These are phyloP conservation scores for Dinocampus coccinellae DNA, from an alignment of 2,888 invertebrate genomes.

Conservation along the genomic window DNA sequence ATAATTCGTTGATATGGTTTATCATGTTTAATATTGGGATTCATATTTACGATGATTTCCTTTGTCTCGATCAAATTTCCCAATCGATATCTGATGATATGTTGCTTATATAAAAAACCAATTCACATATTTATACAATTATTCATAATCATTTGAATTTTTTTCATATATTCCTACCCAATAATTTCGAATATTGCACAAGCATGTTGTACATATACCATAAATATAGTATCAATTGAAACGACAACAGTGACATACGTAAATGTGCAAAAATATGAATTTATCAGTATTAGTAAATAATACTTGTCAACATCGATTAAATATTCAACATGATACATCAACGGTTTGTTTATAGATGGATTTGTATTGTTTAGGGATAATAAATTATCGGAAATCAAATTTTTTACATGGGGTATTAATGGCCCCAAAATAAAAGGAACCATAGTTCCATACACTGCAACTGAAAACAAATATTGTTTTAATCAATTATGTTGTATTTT, in stretches of 20 bases:
- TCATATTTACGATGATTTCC: conserved; percentile 39
- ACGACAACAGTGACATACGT: conserved; percentile 45
- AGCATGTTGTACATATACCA: conserved; percentile 45
- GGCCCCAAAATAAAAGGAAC: conserved; percentile 44
- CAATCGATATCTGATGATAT: conserved; percentile 50
- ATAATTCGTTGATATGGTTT: conserved; percentile 42
- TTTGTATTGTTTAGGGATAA: conserved; percentile 7
- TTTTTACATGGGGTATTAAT: conserved; percentile 33
- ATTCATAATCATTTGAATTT: not conserved
- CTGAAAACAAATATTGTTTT: conserved; percentile 20
- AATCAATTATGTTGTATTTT: not conserved
- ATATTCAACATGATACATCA: conserved; percentile 50
- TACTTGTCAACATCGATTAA: conserved; percentile 47
- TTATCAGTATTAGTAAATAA: conserved; percentile 44
- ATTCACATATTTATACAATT: not conserved
- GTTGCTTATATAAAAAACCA: no score
- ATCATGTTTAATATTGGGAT: conserved; percentile 40
- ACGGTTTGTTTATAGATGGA: conserved; percentile 23
- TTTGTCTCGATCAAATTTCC: conserved; percentile 43
- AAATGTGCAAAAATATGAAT: conserved; percentile 47
- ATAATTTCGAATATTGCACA: conserved; percentile 47
- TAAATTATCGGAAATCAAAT: conserved; percentile 17
- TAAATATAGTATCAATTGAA: conserved; percentile 43
- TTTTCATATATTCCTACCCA: conserved; percentile 39
- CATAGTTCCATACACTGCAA: conserved; percentile 44